These are phyloP conservation scores for Xestobium rufovillosum DNA, from an alignment of 2,888 invertebrate genomes.

Conservation along the genomic window DNA sequence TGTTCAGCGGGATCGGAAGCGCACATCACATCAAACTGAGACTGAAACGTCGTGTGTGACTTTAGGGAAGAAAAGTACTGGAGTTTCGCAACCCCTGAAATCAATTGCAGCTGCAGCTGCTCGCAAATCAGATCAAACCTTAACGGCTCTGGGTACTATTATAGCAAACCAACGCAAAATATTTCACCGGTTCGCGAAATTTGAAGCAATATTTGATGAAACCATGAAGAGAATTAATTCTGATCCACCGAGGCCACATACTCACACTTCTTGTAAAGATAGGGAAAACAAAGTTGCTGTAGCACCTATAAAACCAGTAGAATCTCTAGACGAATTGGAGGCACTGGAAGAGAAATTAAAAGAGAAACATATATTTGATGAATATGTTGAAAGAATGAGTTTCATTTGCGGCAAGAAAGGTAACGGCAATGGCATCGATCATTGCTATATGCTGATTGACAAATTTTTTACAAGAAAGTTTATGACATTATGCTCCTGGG, in stretches of 20 bases:
- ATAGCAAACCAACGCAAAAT: conserved; percentile 6
- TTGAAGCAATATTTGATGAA: conserved; percentile 10
- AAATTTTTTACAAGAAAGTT: conserved; percentile 20
- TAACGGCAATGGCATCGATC: conserved; percentile 4
- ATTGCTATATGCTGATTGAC: conserved; percentile 7
- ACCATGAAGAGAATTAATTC: conserved; percentile 2
- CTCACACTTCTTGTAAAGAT: too few species aligned
- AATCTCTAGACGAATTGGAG: conserved; percentile 12
- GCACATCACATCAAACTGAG: too few species aligned
- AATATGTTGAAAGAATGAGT: conserved; percentile 6
- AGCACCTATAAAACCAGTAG: conserved; percentile 15
- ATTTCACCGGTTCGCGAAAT: conserved; percentile 9
- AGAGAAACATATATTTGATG: conserved; percentile 2
- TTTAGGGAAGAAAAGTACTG: too few species aligned
- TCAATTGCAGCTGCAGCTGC: too few species aligned
- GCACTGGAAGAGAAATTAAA: conserved; percentile 6
- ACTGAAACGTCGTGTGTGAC: too few species aligned
- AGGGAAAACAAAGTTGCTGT: too few species aligned
- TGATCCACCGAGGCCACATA: too few species aligned
- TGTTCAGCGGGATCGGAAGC: too few species aligned
- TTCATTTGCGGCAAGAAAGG: conserved; percentile 7
- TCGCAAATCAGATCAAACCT: too few species aligned
- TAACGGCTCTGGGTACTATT: too few species aligned
- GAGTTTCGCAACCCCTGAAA: too few species aligned
- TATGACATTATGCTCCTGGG: conserved; percentile 13